Evolutionary conservation across 2,888 invertebrate genomes (phyloP), one percentile per base, ranked within the genome.

Genomic region (Apotomis betuletana): DNA sequence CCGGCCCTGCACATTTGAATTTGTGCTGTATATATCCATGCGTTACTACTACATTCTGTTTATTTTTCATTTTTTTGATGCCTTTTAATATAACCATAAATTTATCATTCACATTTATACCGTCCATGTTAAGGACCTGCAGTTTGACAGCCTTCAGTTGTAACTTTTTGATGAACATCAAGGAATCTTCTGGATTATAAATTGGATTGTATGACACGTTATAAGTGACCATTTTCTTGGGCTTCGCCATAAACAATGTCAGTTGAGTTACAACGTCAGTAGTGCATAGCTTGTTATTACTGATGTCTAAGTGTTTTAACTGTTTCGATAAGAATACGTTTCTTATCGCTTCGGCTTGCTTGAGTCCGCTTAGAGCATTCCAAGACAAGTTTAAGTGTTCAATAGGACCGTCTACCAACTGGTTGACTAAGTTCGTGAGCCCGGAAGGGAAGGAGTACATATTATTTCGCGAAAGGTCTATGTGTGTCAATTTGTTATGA

Each of bases 391-490:
- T 79, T 9, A 85, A 52, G 51, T 81, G 76, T 60, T 78, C 57
- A 6, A 85, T 76, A 5, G 57, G 51, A 70, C 76, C 82, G 68
- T 76, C 70, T 58, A 74, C 74, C 67, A 83, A 75, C 10, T 64
- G 74, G 27, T 27, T 68, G 54, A 82, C 78, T 12, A 85, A 69
- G 9, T 68, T 74, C 61, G 73, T 77, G 49, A 80, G 73, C 4
- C 78, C 76, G 41, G 77, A 77, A 3, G 80, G 77, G 4, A 77
- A 44, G 52, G 64, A 77, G 36, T 79, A 75, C 58, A 83, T 75
- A 38, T 70, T 79, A 67, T 85, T 85, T 80, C 81, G 79, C 10
- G 85, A 85, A 44, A 85, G 70, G 75, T 85, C 78, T 4, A 84
- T 68, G 27, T 78, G 74, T 36, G 74, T 80, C 3, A 84, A 58